These are phyloP conservation scores for Hoplodrina blanda DNA, from an alignment of 2,888 invertebrate genomes.

Conservation along the genomic window DNA sequence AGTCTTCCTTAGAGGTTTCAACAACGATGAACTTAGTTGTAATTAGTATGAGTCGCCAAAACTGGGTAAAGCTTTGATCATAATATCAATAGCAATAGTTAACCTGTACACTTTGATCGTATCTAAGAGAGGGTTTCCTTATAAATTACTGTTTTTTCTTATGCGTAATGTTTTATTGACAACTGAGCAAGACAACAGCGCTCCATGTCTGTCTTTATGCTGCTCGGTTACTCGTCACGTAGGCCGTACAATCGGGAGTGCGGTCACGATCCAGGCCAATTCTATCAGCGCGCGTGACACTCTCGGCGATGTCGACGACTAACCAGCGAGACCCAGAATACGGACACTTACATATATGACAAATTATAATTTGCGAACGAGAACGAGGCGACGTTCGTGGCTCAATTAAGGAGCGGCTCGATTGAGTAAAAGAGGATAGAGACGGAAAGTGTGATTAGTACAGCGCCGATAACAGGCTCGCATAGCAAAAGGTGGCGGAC, in stretches of 20 bases:
- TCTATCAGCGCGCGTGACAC: constrained; percentile 59
- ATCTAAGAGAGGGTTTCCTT: too few relatives aligned
- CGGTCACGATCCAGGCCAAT: constrained; percentile 59
- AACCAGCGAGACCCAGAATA: constrained; percentile 31
- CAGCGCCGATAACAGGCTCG: neutral
- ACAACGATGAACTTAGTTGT: too few relatives aligned
- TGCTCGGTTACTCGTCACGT: constrained; percentile 39
- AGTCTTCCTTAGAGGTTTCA: neutral
- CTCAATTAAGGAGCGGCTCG: constrained; percentile 12
- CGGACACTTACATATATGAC: constrained; percentile 42
- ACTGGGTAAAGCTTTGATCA: too few relatives aligned
- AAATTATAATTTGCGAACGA: constrained; percentile 44
- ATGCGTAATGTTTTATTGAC: constrained; percentile 4
- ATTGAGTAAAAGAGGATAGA: constrained; percentile 1
- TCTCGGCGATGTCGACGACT: constrained; percentile 33
- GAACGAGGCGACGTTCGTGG: constrained; percentile 14
- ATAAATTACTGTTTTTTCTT: too few relatives aligned
- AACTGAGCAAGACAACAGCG: neutral
- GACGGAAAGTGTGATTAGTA: neutral
- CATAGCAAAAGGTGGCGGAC: too few relatives aligned
- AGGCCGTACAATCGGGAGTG: constrained; percentile 50
- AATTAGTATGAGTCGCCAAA: too few relatives aligned
- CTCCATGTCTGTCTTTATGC: constrained; percentile 10
- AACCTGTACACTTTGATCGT: too few relatives aligned
- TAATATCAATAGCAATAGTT: too few relatives aligned